Base-by-base conservation (phyloP, 1,140 invertebrate genomes). In the Berghia stephanieae region DNA sequence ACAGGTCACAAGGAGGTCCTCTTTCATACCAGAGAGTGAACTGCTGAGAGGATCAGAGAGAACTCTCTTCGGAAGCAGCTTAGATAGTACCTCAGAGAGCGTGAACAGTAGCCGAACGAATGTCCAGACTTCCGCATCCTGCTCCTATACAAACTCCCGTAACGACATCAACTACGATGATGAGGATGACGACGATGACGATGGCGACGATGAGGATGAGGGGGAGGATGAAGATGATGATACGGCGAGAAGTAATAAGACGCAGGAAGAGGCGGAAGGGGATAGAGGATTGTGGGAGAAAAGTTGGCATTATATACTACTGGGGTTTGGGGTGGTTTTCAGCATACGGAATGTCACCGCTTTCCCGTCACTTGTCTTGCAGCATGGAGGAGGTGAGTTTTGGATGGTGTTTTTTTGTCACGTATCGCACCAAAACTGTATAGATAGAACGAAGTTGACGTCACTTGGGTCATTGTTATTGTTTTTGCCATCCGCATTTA, bases 341-440 rank as follows among this genome's bases (percentile, higher is more conserved):
- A 75, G 78, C 21, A 38, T 75, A 1, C 31, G 78, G 31, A 77
- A 66, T 70, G 57, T 77, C 10, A 8, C 77, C 0, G 52, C 66
- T 36, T 79, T 71, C 55, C 78, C 78, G 8, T 43, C 75, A 0
- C 63, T 79, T 36, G 75, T 75, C 18, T 60, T 77, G 75, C 34
- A 72, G 44, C 78, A 79, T 36, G 78, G 78, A 3, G 78, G 78
- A 77, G 78, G 78, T 79, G 27, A 67, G 70, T 57, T 8, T 18
- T 16, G 49, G 49, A 52, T 16, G 49, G 1, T 21, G 49, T 21
- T 16, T 52, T 16, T 52, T n/a, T n/a, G n/a, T n/a, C n/a, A n/a
- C n/a, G n/a, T n/a, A n/a, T n/a, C n/a, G n/a, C n/a, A n/a, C n/a
- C n/a, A n/a, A n/a, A n/a, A n/a, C n/a, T n/a, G n/a, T n/a, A n/a